These are phyloP conservation scores for Vidua macroura DNA, from an alignment of 2,113 vertebrate genomes.

Conservation along the genomic window DNA sequence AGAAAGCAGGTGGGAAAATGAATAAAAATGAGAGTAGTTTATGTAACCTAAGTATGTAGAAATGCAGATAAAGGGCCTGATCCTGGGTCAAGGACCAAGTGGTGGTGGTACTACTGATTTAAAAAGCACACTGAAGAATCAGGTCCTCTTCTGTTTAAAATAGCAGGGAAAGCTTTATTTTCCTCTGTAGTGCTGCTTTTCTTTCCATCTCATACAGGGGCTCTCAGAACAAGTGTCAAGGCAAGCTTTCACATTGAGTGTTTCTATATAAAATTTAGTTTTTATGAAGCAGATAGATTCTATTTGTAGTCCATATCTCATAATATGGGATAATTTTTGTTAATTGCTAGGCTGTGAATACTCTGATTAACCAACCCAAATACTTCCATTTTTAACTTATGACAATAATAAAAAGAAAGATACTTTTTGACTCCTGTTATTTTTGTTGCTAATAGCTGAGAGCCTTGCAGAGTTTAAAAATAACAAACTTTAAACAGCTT, in stretches of 20 bases:
- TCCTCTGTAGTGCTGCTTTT: neutral
- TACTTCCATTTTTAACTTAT: neutral
- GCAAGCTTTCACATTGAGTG: neutral
- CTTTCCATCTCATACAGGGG: neutral
- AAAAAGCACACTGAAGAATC: neutral
- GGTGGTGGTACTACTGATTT: neutral
- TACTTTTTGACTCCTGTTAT: neutral
- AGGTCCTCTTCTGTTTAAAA: neutral
- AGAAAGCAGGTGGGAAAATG: neutral
- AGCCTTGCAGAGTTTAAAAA: slow-evolving; percentile 10
- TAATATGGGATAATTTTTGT: neutral
- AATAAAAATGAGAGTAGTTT: neutral
- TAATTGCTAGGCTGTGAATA: neutral
- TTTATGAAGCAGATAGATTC: neutral
- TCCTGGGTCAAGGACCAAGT: neutral
- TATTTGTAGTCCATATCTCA: neutral
- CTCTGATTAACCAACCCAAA: neutral
- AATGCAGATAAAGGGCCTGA: neutral
- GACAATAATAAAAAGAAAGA: neutral
- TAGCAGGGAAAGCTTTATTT: neutral
- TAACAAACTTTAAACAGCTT: neutral
- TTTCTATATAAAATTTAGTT: neutral
- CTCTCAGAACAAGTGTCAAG: neutral
- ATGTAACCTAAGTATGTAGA: neutral
- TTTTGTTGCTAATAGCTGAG: neutral